Percentiles rank a stretch among this genome's conserved stretches.
These are phyloP conservation scores for Leptopilina boulardi DNA, from an alignment of 1,140 invertebrate genomes.

Conservation along the genomic window DNA sequence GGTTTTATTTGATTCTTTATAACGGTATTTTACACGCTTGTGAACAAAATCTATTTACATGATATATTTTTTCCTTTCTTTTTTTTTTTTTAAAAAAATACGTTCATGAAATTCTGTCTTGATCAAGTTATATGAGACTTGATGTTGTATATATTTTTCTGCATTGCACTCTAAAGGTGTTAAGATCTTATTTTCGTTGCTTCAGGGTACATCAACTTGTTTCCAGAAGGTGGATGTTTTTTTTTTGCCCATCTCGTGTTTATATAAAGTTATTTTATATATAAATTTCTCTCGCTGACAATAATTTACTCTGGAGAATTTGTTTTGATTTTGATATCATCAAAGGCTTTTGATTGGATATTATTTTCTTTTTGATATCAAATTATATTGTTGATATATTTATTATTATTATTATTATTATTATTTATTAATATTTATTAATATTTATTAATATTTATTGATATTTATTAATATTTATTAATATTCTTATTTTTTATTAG, in stretches of 20 bases:
- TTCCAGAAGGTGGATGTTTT: neutral
- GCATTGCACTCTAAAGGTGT: neutral
- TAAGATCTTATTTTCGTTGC: neutral
- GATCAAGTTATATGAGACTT: neutral
- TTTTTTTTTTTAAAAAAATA: neutral
- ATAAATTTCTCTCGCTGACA: too few relatives aligned
- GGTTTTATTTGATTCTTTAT: neutral
- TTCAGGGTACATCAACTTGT: neutral
- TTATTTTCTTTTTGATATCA: too few relatives aligned
- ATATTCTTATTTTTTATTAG: too few relatives aligned
- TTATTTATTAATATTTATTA: too few relatives aligned
- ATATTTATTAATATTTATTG: too few relatives aligned
- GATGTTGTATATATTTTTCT: slow-evolving; percentile 12
- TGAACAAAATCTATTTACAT: neutral
- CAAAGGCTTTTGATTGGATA: too few relatives aligned
- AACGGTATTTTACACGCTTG: neutral
- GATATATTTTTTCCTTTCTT: too few relatives aligned
- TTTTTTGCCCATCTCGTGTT: neutral
- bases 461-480: too few relatives aligned
- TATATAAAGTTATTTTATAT: neutral
- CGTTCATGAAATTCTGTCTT: neutral
- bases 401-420: too few relatives aligned
- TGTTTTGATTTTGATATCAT: too few relatives aligned
- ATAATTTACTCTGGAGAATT: too few relatives aligned
- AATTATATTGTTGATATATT: too few relatives aligned